Evolutionary conservation across 2,797 vertebrate species (phyloP).

Genomic region (Gobio occitaniae): DNA sequence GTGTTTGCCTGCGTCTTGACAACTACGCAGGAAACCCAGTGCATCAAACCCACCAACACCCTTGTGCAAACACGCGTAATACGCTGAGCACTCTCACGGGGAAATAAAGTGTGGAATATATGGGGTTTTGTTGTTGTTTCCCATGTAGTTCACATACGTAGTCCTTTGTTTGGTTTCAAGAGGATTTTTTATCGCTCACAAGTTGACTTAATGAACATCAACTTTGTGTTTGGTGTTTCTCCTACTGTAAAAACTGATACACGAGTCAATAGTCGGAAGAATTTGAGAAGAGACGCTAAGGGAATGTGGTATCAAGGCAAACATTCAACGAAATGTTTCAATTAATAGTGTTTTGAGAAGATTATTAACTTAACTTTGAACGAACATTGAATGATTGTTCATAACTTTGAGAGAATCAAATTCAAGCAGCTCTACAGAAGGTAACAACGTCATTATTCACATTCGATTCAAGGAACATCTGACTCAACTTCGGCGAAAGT

Average conservation of each 20-base stretch:
- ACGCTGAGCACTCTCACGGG: conserved; percentile 4
- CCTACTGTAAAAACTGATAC: not conserved
- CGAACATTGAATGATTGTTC: not conserved
- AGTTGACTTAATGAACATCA: not conserved
- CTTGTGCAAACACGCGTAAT: conserved; percentile 38
- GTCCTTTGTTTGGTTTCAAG: not conserved
- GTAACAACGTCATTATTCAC: not conserved
- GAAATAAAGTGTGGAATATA: not conserved
- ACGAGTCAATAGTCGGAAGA: not conserved
- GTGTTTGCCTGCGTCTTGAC: conserved; percentile 66
- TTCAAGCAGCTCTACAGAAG: not conserved
- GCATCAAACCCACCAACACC: conserved; percentile 39
- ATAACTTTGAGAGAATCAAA: not conserved
- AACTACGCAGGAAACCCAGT: conserved; percentile 39
- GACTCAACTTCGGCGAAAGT: not conserved
- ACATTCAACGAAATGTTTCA: not conserved
- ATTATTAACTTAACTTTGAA: not conserved
- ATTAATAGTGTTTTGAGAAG: not conserved
- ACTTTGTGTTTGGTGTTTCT: not conserved
- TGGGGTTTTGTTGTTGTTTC: not conserved
- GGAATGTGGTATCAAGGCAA: not conserved
- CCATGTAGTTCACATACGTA: not conserved
- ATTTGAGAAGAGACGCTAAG: not conserved
- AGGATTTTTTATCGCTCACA: not conserved
- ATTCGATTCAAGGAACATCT: not conserved